Evolutionary conservation across 2,113 vertebrate genomes (phyloP).

Genomic region (Podilymbus podiceps): DNA sequence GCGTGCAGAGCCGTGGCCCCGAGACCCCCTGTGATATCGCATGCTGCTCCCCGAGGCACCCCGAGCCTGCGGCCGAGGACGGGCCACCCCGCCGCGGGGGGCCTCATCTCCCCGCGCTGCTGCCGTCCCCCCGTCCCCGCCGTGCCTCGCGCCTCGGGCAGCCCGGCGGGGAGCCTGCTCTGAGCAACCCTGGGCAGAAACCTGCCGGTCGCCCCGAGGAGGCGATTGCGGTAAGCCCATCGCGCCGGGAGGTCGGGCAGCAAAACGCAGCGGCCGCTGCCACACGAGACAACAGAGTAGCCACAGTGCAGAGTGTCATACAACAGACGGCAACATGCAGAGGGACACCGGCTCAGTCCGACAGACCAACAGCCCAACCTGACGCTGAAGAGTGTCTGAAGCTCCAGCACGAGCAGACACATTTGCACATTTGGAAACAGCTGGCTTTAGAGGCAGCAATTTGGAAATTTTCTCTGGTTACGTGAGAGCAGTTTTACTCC

Average conservation of each 20-base stretch:
- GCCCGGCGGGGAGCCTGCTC: background rate
- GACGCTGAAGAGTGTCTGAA: constrained; percentile 32
- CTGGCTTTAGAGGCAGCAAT: constrained; percentile 42
- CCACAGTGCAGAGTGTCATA: constrained; percentile 66
- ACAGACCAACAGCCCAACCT: constrained; percentile 64
- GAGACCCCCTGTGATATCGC: background rate
- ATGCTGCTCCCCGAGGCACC: constrained; percentile 31
- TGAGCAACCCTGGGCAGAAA: constrained; percentile 13
- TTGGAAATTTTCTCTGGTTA: constrained; percentile 42
- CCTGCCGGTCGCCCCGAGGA: background rate
- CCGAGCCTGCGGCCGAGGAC: background rate
- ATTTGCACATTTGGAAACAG: constrained; percentile 24
- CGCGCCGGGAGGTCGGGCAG: background rate
- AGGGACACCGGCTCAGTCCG: constrained; percentile 53
- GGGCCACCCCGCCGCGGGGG: background rate
- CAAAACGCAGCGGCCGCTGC: constrained; percentile 20
- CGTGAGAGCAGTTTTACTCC: background rate
- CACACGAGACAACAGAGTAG: constrained; percentile 62
- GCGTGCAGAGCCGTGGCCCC: background rate
- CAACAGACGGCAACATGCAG: constrained; percentile 62
- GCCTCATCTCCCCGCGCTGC: background rate
- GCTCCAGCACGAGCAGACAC: constrained; percentile 49
- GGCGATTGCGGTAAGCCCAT: background rate
- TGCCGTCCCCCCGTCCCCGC: background rate
- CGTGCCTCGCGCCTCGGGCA: background rate